Evolutionary conservation across 2,888 invertebrate genomes (phyloP), one percentile per base, ranked within the genome.

Genomic region (Strigamia transsilvanica): DNA sequence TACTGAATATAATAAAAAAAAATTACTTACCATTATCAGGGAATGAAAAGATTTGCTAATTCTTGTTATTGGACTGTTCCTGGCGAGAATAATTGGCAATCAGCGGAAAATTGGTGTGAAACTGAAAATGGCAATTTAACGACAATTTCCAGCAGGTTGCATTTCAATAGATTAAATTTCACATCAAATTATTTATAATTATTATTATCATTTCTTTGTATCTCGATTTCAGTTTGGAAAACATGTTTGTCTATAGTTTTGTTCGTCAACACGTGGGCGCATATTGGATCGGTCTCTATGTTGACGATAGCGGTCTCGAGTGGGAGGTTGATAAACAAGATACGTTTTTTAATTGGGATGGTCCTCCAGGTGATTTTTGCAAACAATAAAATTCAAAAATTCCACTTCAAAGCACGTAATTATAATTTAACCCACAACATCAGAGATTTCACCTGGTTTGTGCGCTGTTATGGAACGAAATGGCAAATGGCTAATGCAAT

Each of bases 41-140:
- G 61, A 66, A 66, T 66, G 61, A 66, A 66, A 66, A 66, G 23
- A 38, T 78, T 27, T 78, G 15, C 10, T 5, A 41, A 78, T 32
- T 78, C 78, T 23, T 78, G 78, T 78, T 78, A 78, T 78, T 78
- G 78, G 78, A 41, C 32, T 78, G 78, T 78, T 34, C 34, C 34
- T 32, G 41, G 34, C 41, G 78, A 78, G 18, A 41, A 41, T 38
- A 41, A 41, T 38, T 78, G 78, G 78, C 41, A 78, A 38, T 15
- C 34, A 34, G 78, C 27, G 10, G 34, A 78, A 34, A 32, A 78
- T 41, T 78, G 78, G 78, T 78, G 78, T 9, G 41, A 78, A 78
- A 78, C 78, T n/a, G 78, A 78, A 78, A 78, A 32, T 38, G 78
- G 78, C 6, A 41, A 23, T 27, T 41, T 78, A 66, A 66, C 61